Evolutionary conservation across 2,888 invertebrate species (phyloP).

Genomic region (Microctonus hyperodae): DNA sequence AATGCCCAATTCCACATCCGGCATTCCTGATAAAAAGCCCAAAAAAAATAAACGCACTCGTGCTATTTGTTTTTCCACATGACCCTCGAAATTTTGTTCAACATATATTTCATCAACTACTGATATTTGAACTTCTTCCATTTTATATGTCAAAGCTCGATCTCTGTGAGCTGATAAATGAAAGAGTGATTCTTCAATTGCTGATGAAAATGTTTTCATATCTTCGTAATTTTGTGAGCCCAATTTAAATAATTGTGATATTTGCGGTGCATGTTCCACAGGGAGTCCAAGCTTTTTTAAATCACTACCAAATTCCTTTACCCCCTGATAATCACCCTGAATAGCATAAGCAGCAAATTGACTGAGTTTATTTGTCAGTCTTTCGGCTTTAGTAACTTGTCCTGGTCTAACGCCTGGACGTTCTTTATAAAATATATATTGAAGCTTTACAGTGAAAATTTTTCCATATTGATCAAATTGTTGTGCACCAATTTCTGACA

Average conservation of each 20-base stretch:
- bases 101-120: constrained; percentile 93
- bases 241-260: constrained; percentile 94
- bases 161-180: constrained; percentile 84
- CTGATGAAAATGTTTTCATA: constrained; percentile 88
- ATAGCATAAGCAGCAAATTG: constrained; percentile 95
- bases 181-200: constrained; percentile 93
- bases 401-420: constrained; percentile 95
- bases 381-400: constrained; percentile 91
- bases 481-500: constrained; percentile 94
- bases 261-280: constrained; percentile 97
- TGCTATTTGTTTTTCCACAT: constrained; percentile 88
- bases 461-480: constrained; percentile 99
- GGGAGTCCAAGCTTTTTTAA: constrained; percentile 92
- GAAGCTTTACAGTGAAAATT: constrained; percentile 96
- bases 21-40: constrained; percentile 95
- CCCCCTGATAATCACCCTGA: constrained; percentile 91
- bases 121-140: constrained; percentile 94
- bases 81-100: constrained; percentile 85
- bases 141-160: constrained; percentile 89
- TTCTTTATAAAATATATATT: constrained; percentile 98
- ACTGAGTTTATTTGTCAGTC: constrained; percentile 88
- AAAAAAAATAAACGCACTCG: constrained; percentile 95
- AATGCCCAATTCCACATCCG: constrained; percentile 94
- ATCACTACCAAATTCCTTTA: constrained; percentile 92
- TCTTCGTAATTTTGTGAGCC: constrained; percentile 90